These are phyloP conservation scores for Sceloporus undulatus DNA, from an alignment of 2,113 vertebrate genomes.

Conservation along the genomic window DNA sequence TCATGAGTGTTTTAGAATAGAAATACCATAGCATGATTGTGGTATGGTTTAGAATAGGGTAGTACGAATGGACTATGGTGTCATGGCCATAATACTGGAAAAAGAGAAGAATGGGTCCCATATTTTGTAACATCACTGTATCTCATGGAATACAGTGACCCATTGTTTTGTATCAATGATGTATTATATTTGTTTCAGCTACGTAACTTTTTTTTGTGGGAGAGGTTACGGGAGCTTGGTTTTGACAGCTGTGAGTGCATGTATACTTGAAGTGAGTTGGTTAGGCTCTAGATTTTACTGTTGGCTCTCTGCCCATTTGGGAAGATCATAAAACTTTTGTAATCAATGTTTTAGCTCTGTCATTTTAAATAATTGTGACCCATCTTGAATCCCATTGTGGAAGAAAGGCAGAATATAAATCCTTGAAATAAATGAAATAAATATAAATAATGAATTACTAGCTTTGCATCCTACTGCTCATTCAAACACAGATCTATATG, in stretches of 20 bases:
- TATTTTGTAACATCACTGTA: not conserved
- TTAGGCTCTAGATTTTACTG: not conserved
- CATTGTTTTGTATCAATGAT: conserved; percentile 13
- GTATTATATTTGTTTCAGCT: conserved; percentile 11
- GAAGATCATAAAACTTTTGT: no score
- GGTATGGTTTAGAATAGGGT: not conserved
- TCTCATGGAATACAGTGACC: not conserved
- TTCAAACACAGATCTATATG: no score
- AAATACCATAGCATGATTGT: no score
- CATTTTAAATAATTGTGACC: no score
- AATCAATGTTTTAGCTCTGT: no score
- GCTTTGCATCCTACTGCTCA: no score
- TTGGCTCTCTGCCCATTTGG: not conserved
- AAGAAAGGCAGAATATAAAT: no score
- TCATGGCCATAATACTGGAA: not conserved
- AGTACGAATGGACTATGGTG: not conserved
- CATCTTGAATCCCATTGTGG: no score
- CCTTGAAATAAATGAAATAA: no score
- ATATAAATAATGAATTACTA: no score
- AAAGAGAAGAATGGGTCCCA: not conserved
- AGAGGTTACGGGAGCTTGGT: not conserved
- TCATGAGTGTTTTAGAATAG: no score
- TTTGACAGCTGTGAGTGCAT: not conserved
- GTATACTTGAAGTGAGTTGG: not conserved
- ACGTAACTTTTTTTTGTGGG: not conserved